Conservation (phyloP, 92 coral and sea anemone species). For the Diadumene lineata region DNA sequence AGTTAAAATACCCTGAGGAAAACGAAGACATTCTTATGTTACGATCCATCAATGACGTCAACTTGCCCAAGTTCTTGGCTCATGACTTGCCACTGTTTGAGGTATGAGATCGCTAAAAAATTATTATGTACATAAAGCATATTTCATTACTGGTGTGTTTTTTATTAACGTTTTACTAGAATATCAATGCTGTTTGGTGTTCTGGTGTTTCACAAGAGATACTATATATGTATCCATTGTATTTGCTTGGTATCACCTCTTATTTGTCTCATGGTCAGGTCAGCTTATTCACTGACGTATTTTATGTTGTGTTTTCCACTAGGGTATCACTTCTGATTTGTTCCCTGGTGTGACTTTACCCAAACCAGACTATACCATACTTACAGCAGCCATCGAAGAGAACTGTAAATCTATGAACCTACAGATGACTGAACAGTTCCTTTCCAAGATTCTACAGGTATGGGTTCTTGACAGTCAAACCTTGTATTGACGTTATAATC, state of each 20-base stretch:
- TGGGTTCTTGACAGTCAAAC: too few relatives aligned
- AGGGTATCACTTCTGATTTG: conserved; percentile 99
- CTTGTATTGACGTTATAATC: too few relatives aligned
- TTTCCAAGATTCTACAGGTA: conserved; percentile 92
- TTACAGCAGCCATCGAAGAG: conserved; percentile 86
- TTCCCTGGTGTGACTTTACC: conserved; percentile 97
- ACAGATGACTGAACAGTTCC: conserved; percentile 89
- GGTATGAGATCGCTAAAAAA: conserved; percentile 37
- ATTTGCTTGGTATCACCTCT: too few relatives aligned
- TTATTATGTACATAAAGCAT: background rate
- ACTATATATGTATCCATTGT: too few relatives aligned
- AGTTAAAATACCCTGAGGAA: conserved; percentile 96
- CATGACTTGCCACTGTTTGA: conserved; percentile 95
- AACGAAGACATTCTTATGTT: conserved; percentile 93
- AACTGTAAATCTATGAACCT: conserved; percentile 94
- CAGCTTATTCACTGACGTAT: too few relatives aligned
- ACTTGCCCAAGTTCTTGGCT: conserved; percentile 94
- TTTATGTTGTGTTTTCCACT: too few relatives aligned
- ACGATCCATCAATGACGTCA: conserved; percentile 96
- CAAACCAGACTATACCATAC: conserved; percentile 88
- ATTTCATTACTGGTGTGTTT: background rate
- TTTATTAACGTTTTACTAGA: background rate
- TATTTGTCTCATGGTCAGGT: too few relatives aligned
- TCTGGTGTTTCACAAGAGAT: too few relatives aligned
- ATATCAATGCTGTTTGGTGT: too few relatives aligned